These are phyloP conservation scores for Enteromius mattozi DNA, from an alignment of 2,797 vertebrate genomes.

Conservation along the genomic window DNA sequence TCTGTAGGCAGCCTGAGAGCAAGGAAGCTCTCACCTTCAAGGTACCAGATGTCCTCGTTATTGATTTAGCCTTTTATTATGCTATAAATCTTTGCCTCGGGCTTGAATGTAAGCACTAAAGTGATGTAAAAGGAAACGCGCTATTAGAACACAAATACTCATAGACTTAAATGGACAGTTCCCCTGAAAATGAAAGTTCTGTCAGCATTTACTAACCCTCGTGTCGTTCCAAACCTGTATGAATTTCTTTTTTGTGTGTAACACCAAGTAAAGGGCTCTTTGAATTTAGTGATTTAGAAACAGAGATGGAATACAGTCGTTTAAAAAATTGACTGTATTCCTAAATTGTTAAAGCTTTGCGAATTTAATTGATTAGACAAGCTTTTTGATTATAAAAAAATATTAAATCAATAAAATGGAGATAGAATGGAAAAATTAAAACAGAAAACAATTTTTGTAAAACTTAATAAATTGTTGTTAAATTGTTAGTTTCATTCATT, in stretches of 20 bases:
- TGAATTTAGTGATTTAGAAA: too few species aligned
- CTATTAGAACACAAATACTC: background rate
- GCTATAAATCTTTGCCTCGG: constrained; percentile 8
- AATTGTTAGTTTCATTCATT: background rate
- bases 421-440: background rate
- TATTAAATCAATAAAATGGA: background rate
- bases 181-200: background rate
- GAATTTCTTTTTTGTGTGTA: background rate
- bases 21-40: constrained; percentile 87
- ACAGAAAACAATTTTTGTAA: background rate
- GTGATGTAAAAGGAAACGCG: constrained; percentile 5
- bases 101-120: background rate
- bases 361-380: too few species aligned
- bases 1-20: constrained; percentile 92
- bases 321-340: too few species aligned
- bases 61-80: constrained; percentile 15
- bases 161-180: background rate
- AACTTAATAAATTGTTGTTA: background rate
- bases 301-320: too few species aligned
- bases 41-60: constrained; percentile 71
- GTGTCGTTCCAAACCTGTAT: background rate
- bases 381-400: too few species aligned
- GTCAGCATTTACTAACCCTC: background rate
- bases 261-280: background rate
- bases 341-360: background rate